phyloP scores from a whole-genome alignment of 1,140 invertebrate genomes.

The Drosophila ananassae region DNA sequence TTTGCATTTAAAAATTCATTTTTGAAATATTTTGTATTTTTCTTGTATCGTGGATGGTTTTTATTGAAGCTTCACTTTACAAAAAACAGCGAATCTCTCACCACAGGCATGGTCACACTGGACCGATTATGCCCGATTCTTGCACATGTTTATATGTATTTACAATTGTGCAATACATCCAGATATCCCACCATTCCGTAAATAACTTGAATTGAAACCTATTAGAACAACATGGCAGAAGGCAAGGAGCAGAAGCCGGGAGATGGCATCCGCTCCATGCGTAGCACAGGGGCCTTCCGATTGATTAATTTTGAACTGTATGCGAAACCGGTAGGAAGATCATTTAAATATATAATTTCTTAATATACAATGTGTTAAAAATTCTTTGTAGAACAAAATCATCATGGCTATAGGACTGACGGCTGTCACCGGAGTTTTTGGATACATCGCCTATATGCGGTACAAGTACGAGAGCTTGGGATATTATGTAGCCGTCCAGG shows the following conservation, averaged over 20 bases:
- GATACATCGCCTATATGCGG: slow-evolving; percentile 92
- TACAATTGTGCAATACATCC: slow-evolving; percentile 62
- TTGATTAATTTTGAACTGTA: slow-evolving; percentile 93
- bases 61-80: not conserved
- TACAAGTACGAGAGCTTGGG: slow-evolving; percentile 90
- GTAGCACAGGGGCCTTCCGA: slow-evolving; percentile 89
- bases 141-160: slow-evolving; percentile 53
- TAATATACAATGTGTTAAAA: not conserved
- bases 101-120: slow-evolving; percentile 7
- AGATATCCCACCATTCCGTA: not conserved
- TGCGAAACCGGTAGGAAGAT: slow-evolving; percentile 88
- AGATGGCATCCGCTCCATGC: slow-evolving; percentile 90
- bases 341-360: not conserved
- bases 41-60: too few relatives aligned
- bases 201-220: not conserved
- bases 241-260: slow-evolving; percentile 85
- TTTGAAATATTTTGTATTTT: too few relatives aligned
- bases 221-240: slow-evolving; percentile 37
- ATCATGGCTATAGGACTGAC: slow-evolving; percentile 91
- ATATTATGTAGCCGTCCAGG: slow-evolving; percentile 90
- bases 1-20: too few relatives aligned
- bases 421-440: slow-evolving; percentile 89
- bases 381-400: slow-evolving; percentile 87
- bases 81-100: not conserved
- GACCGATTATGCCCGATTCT: not conserved